A percentile compares a stretch with the other conserved stretches of the same genome.
These are phyloP conservation scores for Lithosia quadra DNA, from an alignment of 2,888 invertebrate species.

Conservation along the genomic window DNA sequence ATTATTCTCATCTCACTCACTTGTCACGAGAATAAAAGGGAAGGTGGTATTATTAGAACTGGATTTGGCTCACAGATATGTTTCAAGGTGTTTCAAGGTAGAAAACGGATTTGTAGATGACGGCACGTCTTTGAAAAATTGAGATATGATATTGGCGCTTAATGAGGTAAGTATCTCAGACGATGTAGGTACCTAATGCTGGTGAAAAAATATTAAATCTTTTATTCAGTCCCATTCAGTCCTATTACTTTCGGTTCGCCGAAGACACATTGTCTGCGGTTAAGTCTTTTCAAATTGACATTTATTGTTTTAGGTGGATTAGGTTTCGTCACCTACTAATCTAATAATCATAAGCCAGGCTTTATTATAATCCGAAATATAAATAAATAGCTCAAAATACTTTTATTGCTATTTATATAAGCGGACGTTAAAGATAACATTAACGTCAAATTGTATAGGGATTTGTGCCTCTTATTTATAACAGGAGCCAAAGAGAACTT, in stretches of 20 bases:
- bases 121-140: background rate
- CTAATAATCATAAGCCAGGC: constrained; percentile 49
- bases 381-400: constrained; percentile 28
- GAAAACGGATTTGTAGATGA: constrained; percentile 32
- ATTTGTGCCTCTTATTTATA: constrained; percentile 40
- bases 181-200: no score
- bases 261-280: background rate
- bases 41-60: constrained; percentile 33
- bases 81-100: constrained; percentile 49
- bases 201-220: background rate
- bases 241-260: background rate
- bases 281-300: constrained; percentile 26
- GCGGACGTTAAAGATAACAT: background rate
- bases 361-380: constrained; percentile 31
- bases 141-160: background rate
- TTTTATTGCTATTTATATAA: constrained; percentile 21
- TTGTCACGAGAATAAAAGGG: constrained; percentile 44
- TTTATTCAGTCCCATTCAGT: background rate
- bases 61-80: background rate
- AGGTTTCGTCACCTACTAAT: constrained; percentile 54
- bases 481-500: background rate
- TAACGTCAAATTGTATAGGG: constrained; percentile 11
- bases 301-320: constrained; percentile 70
- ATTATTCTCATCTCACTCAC: constrained; percentile 40
- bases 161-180: background rate